Conservation (phyloP, 2,113 vertebrate genomes). For the Centrocercus urophasianus region DNA sequence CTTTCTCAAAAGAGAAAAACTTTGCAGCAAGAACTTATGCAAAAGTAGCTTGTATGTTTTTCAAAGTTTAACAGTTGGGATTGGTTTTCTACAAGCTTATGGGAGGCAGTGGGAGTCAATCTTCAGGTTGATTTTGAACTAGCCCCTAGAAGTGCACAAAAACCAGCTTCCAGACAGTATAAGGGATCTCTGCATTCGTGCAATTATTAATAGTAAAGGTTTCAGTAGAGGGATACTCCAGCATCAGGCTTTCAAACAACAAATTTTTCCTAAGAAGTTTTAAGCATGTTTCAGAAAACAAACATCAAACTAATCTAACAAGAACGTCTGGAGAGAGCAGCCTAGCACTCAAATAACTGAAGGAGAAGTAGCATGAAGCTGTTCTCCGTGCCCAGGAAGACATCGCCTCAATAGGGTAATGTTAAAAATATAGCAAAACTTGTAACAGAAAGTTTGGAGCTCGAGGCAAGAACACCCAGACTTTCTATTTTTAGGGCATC, state of each 20-base stretch:
- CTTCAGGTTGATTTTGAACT: neutral
- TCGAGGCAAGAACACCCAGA: neutral
- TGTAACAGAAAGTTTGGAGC: neutral
- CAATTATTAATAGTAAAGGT: neutral
- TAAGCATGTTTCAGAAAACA: neutral
- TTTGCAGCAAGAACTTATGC: neutral
- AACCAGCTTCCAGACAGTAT: neutral
- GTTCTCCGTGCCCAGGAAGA: neutral
- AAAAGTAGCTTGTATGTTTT: neutral
- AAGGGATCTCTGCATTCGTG: neutral
- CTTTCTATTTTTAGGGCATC: neutral
- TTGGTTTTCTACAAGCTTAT: neutral
- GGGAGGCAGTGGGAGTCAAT: neutral
- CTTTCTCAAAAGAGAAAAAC: neutral
- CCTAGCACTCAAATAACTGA: neutral
- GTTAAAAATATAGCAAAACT: neutral
- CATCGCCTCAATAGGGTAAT: rapidly evolving
- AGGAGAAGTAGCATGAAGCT: neutral
- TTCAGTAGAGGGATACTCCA: neutral
- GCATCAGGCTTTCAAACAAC: neutral
- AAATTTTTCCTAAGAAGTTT: neutral
- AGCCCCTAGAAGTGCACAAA: neutral
- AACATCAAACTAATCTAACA: neutral
- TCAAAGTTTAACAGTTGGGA: neutral
- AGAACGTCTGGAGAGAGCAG: neutral